Conservation (phyloP, 1,140 invertebrate genomes). For the Drosophila quadrilineata region DNA sequence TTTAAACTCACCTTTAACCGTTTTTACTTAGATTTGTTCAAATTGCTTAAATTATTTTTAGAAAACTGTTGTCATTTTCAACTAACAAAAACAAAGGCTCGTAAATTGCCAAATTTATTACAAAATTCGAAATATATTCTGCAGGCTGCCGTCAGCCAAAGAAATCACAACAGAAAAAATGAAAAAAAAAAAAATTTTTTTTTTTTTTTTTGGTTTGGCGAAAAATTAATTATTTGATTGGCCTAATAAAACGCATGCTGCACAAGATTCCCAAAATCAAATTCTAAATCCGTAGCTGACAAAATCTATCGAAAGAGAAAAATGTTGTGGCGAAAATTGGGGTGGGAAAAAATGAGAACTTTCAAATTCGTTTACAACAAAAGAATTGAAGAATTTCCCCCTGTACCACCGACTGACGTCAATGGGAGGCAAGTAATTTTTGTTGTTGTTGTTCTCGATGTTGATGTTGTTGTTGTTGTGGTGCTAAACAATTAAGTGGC, state of each 20-base stretch:
- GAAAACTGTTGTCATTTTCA: background rate
- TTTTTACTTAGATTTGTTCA: conserved; percentile 39
- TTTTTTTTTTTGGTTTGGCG: conserved; percentile 15
- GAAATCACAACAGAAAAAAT: conserved; percentile 6
- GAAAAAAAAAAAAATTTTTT: conserved; percentile 32
- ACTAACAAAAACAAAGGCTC: too few relatives aligned
- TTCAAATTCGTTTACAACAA: too few relatives aligned
- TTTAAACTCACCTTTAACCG: conserved; percentile 49
- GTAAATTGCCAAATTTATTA: conserved; percentile 6
- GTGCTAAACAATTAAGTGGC: conserved; percentile 50
- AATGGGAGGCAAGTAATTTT: too few relatives aligned
- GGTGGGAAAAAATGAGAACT: background rate
- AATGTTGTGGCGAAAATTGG: too few relatives aligned
- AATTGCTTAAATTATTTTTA: too few relatives aligned
- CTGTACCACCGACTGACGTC: too few relatives aligned
- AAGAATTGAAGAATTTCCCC: too few relatives aligned
- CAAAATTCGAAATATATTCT: conserved; percentile 26
- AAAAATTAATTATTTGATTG: conserved; percentile 73
- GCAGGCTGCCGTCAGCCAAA: conserved; percentile 49
- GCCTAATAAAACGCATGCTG: conserved; percentile 66
- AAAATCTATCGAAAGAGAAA: conserved; percentile 10
- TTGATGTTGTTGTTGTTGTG: too few relatives aligned
- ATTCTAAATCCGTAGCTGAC: conserved; percentile 4
- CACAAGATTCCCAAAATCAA: too few relatives aligned
- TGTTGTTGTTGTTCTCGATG: too few relatives aligned